A percentile compares a stretch with the other conserved stretches of the same genome.
phyloP scores from a whole-genome alignment of 2,113 vertebrate species.

The Sialia sialis region DNA sequence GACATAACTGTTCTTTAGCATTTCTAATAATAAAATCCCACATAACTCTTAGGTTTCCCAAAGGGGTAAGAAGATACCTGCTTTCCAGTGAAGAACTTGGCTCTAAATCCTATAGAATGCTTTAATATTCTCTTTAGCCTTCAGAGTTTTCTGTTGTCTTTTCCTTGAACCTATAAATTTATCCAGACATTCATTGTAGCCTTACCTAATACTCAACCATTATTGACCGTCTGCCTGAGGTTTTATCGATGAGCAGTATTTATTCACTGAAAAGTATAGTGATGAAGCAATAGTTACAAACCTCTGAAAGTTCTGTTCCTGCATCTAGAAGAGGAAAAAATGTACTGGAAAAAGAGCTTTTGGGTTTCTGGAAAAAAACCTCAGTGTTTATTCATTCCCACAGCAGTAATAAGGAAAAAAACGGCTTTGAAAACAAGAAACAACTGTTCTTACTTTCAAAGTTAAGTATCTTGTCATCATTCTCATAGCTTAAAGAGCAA shows the following conservation, averaged over 20 bases:
- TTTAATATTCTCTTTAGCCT: background rate
- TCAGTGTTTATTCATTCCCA: background rate
- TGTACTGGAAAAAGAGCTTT: background rate
- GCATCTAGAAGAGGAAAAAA: background rate
- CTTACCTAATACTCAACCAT: conserved; percentile 12
- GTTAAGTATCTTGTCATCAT: background rate
- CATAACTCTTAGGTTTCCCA: background rate
- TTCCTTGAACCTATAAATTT: background rate
- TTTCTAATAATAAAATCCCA: background rate
- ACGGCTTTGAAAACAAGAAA: background rate
- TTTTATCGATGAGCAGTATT: background rate
- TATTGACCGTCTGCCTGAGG: background rate
- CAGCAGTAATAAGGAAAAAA: background rate
- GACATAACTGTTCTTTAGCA: background rate
- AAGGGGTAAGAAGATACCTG: background rate
- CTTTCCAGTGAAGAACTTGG: background rate
- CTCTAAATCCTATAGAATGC: background rate
- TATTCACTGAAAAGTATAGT: background rate
- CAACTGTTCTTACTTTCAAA: background rate
- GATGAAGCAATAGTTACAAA: background rate
- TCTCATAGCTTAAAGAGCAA: background rate
- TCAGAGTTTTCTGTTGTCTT: background rate
- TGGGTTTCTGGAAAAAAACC: background rate
- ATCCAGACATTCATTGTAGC: background rate
- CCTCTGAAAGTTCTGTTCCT: background rate